Base-by-base conservation (phyloP, 2,888 invertebrate species). In the Nomada ferruginata region DNA sequence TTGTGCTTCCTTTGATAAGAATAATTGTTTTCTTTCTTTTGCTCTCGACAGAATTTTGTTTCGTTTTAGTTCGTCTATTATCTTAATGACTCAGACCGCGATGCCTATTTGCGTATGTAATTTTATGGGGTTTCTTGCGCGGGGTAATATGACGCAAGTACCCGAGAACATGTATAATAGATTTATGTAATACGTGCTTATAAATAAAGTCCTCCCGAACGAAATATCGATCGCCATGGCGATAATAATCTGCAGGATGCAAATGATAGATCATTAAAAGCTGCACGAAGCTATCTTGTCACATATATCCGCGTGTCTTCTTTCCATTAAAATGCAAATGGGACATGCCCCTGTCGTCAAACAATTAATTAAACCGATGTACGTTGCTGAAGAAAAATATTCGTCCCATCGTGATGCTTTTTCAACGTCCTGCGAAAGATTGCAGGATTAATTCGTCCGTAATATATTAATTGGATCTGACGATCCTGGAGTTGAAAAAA, bases 311-410 rank as follows among this genome's bases (percentile, higher is more conserved):
- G n/a, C 29, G 29, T 18, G 23, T n/a, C 50, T 36, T 29, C 50
- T 20, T 71, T 60, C 60, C 50, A 71, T 71, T 71, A 71, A 15
- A 47, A 71, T 71, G 70, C 60, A 71, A 61, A 71, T 71, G 60
- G 15, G 60, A 61, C 70, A 71, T 47, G 60, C 15, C 50, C 26
- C 70, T 47, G 59, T 59, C 70, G 36, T 71, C 70, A 23, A 71
- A 71, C 70, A 61, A 71, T 71, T 52, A 71, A 71, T 71, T 71
- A 71, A 52, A 23, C 36, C 60, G 47, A 36, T 52, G 70, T 52
- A 61, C 29, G 36, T 61, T 20, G 36, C 36, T 20, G 15, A 36
- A 36, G 18, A n/a, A 52, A 53, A 71, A 2, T 2, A 11, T 44
- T 7, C 55, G 11, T 13, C 7, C 11, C 15, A 2, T 4, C 5